Conservation (phyloP, 2,888 invertebrate species). For the Tuta absoluta region DNA sequence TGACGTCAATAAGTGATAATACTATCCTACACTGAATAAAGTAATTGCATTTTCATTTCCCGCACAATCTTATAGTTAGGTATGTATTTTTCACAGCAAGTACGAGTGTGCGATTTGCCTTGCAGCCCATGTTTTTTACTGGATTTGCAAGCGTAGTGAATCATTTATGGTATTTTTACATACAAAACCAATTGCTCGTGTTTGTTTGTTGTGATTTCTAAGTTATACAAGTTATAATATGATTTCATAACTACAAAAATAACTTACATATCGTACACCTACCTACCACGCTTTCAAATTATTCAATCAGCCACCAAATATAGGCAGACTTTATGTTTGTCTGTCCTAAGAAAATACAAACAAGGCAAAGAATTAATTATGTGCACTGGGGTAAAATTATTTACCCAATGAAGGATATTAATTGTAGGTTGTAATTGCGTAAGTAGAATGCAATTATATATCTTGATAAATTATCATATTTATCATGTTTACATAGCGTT, state of each 20-base stretch:
- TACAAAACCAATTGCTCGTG: not conserved
- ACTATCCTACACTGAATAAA: no score
- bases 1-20: no score
- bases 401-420: constrained; percentile 32
- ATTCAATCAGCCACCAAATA: not conserved
- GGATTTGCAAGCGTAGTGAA: no score
- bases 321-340: not conserved
- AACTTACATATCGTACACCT: not conserved
- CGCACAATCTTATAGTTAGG: no score
- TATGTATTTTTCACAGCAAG: no score
- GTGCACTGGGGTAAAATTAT: constrained; percentile 14
- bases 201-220: not conserved
- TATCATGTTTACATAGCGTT: not conserved
- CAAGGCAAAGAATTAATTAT: constrained; percentile 24
- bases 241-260: no score
- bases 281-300: not conserved
- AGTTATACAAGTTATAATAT: no score
- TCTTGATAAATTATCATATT: not conserved
- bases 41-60: no score
- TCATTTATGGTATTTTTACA: no score
- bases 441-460: constrained; percentile 2
- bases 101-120: no score
- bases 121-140: no score
- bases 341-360: constrained; percentile 16
- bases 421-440: constrained; percentile 1